These are phyloP conservation scores for Lasiurus borealis DNA, from an alignment of 2,113 vertebrate species.

Conservation along the genomic window DNA sequence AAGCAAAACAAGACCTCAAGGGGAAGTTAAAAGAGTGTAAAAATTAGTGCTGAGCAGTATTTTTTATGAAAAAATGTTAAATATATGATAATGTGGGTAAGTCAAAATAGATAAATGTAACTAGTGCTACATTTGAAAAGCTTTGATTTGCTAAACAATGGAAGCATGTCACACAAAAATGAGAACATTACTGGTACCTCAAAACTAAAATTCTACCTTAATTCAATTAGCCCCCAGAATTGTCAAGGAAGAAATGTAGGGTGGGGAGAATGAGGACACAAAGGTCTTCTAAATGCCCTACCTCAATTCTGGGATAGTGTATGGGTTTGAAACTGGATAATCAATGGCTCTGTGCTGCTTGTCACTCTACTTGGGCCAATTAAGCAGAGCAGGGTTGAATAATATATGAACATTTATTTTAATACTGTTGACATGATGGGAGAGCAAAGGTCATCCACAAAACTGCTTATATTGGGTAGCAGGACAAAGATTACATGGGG, in stretches of 20 bases:
- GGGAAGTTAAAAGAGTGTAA: not conserved
- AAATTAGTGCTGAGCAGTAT: not conserved
- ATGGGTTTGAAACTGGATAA: not conserved
- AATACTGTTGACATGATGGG: too few relatives aligned
- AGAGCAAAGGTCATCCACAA: too few relatives aligned
- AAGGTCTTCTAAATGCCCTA: not conserved
- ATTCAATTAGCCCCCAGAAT: not conserved
- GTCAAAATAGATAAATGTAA: not conserved
- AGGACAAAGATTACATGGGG: too few relatives aligned
- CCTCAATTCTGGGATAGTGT: not conserved
- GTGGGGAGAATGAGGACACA: not conserved
- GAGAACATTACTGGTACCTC: not conserved
- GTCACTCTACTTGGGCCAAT: too few relatives aligned
- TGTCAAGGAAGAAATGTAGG: not conserved
- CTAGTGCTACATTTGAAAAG: not conserved
- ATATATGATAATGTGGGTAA: not conserved
- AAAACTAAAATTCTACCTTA: not conserved
- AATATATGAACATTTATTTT: too few relatives aligned
- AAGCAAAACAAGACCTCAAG: constrained; percentile 22
- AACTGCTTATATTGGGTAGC: too few relatives aligned
- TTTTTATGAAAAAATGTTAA: constrained; percentile 25
- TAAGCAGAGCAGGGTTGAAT: too few relatives aligned
- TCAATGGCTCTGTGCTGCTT: too few relatives aligned
- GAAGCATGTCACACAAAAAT: not conserved
- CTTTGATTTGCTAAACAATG: not conserved